These are phyloP conservation scores for Tachina grossa DNA, from an alignment of 2,888 invertebrate genomes.

Conservation along the genomic window DNA sequence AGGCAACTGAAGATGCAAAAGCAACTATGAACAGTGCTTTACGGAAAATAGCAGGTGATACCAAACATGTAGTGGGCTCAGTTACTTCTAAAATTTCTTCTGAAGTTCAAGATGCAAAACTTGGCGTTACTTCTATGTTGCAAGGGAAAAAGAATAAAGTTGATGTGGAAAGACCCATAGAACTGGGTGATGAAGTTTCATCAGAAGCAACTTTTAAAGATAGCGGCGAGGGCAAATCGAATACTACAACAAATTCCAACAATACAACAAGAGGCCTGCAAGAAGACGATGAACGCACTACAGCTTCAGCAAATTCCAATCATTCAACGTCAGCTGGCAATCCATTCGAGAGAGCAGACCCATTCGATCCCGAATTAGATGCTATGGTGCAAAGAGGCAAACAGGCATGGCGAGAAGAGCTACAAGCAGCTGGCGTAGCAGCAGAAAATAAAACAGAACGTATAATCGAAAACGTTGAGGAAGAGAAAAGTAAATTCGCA, in stretches of 20 bases:
- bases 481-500: conserved; percentile 77
- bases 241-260: conserved; percentile 49
- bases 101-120: conserved; percentile 78
- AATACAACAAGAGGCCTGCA: conserved; percentile 72
- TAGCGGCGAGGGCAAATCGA: conserved; percentile 67
- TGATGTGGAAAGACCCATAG: conserved; percentile 63
- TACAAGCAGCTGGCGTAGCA: conserved; percentile 73
- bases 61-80: conserved; percentile 69
- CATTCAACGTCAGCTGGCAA: conserved; percentile 77
- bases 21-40: conserved; percentile 76
- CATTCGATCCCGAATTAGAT: conserved; percentile 76
- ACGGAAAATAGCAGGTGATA: conserved; percentile 74
- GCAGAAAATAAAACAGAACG: conserved; percentile 64
- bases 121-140: conserved; percentile 77
- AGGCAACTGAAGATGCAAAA: conserved; percentile 68
- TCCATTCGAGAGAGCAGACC: conserved; percentile 70
- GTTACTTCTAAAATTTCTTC: conserved; percentile 75
- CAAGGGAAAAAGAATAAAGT: conserved; percentile 77
- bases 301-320: conserved; percentile 81
- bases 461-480: conserved; percentile 69
- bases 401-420: conserved; percentile 75
- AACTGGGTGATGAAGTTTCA: conserved; percentile 24
- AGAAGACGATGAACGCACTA: conserved; percentile 81
- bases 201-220: conserved; percentile 69
- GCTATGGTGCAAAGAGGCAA: conserved; percentile 76